Base-by-base conservation (phyloP, 2,113 vertebrate genomes). In the Dinomys branickii region DNA sequence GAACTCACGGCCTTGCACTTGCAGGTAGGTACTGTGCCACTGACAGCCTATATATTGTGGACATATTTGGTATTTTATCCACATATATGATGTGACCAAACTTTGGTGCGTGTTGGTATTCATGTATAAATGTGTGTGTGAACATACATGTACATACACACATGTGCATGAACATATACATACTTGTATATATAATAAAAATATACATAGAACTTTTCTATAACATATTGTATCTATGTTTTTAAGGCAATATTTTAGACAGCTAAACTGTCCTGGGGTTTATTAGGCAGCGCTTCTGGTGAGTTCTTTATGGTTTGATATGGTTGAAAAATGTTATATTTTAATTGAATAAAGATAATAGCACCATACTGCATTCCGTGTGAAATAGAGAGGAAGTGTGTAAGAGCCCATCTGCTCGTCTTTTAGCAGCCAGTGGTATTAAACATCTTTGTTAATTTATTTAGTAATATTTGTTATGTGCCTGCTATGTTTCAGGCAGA, bases 1-100 rank as follows among this genome's bases (percentile, higher is more conserved):
- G 26, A 61, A 61, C 24, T 61, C 59, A 61, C 22, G 24, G 59
- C 59, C 59, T 61, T 61, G 59, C 26, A 26, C 24, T 9, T 26
- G 8, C 59, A 61, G 59, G 24, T 61, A 28, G 24, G 8, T 24
- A 61, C 59, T 61, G 59, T 20, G 22, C 59, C 59, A 61, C 59
- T 61, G 59, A 61, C 6, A 50, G 47, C 47, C 59, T 61, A 61
- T 5, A 61, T 26, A 50, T 24, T 24, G 7, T 61, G 59, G 58
- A 61, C 26, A 61, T 61, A 82, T 47, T 86, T 80, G 84, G 20
- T 56, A 67, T 91, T 97, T 95, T 87, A 5, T 92, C 89, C 5
- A 84, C 80, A 16, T 84, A 4, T 50, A 78, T 87, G 28, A 2
- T 19, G 67, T 89, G 16, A 44, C 12, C 9, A 73, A 65, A 67